Percentiles rank a stretch among this genome's conserved stretches.
Conservation (phyloP, 2,797 vertebrate species). For the Thalassophryne amazonica region DNA sequence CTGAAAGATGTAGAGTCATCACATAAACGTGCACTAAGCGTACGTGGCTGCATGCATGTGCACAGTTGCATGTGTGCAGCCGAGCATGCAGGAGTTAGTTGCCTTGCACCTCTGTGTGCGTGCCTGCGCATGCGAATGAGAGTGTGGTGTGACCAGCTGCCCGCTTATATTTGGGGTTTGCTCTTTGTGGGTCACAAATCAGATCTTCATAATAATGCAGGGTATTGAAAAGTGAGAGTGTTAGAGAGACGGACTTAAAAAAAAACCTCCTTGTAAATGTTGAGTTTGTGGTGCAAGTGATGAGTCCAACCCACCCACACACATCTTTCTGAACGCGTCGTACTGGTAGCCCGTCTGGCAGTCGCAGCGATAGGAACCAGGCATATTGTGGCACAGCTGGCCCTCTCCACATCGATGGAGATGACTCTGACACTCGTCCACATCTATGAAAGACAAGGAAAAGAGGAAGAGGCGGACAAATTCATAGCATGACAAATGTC, state of each 20-base stretch:
- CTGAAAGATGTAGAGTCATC: slow-evolving; percentile 70
- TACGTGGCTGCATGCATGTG: slow-evolving; percentile 16
- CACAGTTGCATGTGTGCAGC: slow-evolving; percentile 18
- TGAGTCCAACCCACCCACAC: slow-evolving; percentile 82
- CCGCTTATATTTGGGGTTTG: slow-evolving; percentile 61
- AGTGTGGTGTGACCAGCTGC: slow-evolving; percentile 40
- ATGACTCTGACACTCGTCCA: slow-evolving; percentile 86
- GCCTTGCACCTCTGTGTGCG: slow-evolving; percentile 7
- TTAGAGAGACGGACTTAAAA: too few species aligned
- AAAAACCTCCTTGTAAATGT: too few species aligned
- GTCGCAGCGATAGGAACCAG: slow-evolving; percentile 90
- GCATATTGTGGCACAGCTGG: slow-evolving; percentile 89
- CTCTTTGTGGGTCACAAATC: too few species aligned
- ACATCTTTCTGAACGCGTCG: slow-evolving; percentile 84
- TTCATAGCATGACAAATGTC: not conserved
- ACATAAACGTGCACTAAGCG: slow-evolving; percentile 4
- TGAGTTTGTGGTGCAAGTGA: not conserved
- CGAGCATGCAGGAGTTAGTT: not conserved
- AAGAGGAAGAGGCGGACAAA: not conserved
- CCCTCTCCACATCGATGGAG: slow-evolving; percentile 84
- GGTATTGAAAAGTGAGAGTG: too few species aligned
- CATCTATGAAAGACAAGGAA: slow-evolving; percentile 72
- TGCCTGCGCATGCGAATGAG: slow-evolving; percentile 22
- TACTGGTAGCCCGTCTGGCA: slow-evolving; percentile 91
- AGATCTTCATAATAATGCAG: too few species aligned